Evolutionary conservation across 2,888 invertebrate genomes (phyloP).

Genomic region (Belgica antarctica): DNA sequence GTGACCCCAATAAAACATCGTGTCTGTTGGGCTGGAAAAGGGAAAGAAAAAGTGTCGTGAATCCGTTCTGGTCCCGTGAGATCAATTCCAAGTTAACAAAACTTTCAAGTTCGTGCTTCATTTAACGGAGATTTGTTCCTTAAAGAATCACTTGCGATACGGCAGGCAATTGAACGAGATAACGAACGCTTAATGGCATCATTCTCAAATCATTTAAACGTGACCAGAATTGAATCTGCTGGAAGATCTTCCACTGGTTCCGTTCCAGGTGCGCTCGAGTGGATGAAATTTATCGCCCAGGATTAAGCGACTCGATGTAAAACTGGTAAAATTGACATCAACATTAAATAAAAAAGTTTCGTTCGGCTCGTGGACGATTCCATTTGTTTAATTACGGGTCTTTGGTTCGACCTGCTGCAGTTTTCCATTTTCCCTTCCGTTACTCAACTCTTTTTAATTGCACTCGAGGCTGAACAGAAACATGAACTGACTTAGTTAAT

Average conservation of each 20-base stretch:
- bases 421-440: not conserved
- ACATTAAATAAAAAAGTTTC: slow-evolving; percentile 1
- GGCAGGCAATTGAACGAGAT: slow-evolving; percentile 31
- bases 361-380: not conserved
- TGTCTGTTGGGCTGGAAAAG: slow-evolving; percentile 4
- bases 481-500: not conserved
- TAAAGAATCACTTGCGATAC: not conserved
- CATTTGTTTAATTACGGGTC: not conserved
- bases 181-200: slow-evolving; percentile 31
- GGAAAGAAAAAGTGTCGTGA: too few species aligned
- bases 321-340: not conserved
- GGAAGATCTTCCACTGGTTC: not conserved
- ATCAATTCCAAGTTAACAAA: slow-evolving; percentile 40
- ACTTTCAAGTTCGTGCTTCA: slow-evolving; percentile 24
- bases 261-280: slow-evolving; percentile 14
- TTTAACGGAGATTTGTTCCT: not conserved
- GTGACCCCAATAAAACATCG: not conserved
- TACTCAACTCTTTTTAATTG: slow-evolving; percentile 12
- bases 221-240: slow-evolving; percentile 34
- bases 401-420: not conserved
- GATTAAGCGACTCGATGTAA: not conserved
- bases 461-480: not conserved
- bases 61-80: slow-evolving; percentile 14
- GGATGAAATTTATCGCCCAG: slow-evolving; percentile 12
- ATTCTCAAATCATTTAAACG: slow-evolving; percentile 40